These are phyloP conservation scores for Podocnemis expansa DNA, from an alignment of 2,113 vertebrate species.

Conservation along the genomic window DNA sequence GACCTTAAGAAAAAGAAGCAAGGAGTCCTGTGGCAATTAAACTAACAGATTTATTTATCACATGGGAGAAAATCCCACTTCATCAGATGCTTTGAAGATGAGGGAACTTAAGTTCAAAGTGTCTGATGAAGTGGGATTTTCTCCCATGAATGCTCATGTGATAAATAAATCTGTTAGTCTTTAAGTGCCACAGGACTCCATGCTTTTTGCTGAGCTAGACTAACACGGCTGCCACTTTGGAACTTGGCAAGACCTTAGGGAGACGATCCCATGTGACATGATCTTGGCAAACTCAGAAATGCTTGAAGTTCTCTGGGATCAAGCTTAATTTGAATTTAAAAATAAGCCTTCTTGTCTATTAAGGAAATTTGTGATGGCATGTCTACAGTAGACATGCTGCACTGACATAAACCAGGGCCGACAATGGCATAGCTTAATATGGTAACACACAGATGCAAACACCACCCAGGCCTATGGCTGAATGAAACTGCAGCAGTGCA, in stretches of 20 bases:
- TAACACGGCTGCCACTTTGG: no score
- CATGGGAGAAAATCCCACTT: no score
- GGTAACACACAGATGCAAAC: background rate
- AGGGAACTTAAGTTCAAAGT: no score
- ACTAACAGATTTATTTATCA: no score
- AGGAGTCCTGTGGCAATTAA: no score
- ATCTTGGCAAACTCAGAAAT: background rate
- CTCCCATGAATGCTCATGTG: no score
- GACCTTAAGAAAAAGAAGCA: no score
- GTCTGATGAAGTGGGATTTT: no score
- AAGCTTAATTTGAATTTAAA: background rate
- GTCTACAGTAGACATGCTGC: background rate
- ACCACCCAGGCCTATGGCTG: background rate
- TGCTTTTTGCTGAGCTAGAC: no score
- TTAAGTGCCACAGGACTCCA: no score
- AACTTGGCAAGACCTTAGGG: background rate
- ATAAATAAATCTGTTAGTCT: no score
- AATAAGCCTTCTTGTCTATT: background rate
- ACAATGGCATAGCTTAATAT: rapidly evolving
- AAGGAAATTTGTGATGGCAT: background rate
- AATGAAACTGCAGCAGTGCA: background rate
- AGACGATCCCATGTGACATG: background rate
- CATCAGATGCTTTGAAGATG: no score
- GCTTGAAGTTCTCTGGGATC: background rate
- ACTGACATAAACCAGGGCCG: background rate